Base-by-base conservation (phyloP, 1,140 invertebrate species). In the Solenopsis invicta region DNA sequence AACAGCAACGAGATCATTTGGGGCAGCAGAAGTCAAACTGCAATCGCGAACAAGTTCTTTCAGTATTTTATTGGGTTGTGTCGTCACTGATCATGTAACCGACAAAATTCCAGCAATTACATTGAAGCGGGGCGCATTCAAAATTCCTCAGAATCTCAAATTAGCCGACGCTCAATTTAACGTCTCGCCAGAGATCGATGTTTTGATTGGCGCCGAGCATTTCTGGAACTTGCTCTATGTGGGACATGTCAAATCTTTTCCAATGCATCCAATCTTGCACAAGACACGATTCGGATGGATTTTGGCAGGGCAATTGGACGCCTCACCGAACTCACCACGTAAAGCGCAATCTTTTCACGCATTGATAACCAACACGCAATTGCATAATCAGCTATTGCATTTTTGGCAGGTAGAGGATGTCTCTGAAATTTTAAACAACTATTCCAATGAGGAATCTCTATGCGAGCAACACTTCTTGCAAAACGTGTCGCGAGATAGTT, bases 111-210 rank as follows among this genome's bases (percentile, higher is more conserved):
- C 87, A 0, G 41, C 66, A 0, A 10, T 50, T 1, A 3, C n/a
- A 0, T 18, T 91, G 0, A 52, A 81, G 9, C 37, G 45, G n/a
- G 18, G 8, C 1, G 0, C 1, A 0, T 16, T 90, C 0, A 8
- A 74, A 4, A 24, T 71, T 54, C 84, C 81, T 0, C 64, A 59
- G 0, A 88, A 90, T 18, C 1, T 86, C 0, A 6, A 10, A 0
- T 1, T 93, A 24, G 90, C 91, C 2, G 93, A 93, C 87, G 76
- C 90, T 5, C 37, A 86, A 1, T 93, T 93, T 74, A 52, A 91
- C n/a, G n/a, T n/a, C n/a, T n/a, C n/a, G n/a, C n/a, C n/a, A n/a
- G n/a, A n/a, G n/a, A n/a, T n/a, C n/a, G n/a, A n/a, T n/a, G n/a
- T n/a, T n/a, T n/a, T n/a, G n/a, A n/a, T n/a, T n/a, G n/a, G n/a